Evolutionary conservation across 1,140 invertebrate genomes (phyloP).

Genomic region (Rhizoglyphus robini): DNA sequence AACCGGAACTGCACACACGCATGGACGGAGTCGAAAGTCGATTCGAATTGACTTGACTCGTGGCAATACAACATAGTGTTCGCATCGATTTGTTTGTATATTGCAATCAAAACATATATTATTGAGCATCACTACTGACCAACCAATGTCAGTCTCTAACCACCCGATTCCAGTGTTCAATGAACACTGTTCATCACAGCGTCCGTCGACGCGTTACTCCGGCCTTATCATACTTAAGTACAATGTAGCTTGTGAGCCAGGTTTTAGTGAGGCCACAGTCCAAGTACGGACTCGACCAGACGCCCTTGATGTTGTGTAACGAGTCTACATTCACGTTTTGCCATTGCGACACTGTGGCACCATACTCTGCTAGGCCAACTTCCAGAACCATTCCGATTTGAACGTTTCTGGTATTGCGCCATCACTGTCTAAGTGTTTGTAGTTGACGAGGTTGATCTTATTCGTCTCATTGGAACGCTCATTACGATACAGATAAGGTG

Average conservation of each 20-base stretch:
- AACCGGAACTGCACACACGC: no score
- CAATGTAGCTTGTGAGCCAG: conserved; percentile 87
- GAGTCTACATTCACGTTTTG: background rate
- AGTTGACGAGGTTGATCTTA: background rate
- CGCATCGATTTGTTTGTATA: no score
- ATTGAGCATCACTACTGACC: no score
- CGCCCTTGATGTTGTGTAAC: conserved; percentile 46
- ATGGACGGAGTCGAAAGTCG: no score
- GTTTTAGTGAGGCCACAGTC: conserved; percentile 60
- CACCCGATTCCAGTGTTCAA: no score
- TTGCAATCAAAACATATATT: no score
- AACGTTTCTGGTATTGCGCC: background rate
- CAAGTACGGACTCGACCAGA: conserved; percentile 83
- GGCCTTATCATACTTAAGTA: no score
- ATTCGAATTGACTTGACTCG: no score
- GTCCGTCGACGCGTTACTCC: no score
- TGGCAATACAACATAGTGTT: no score
- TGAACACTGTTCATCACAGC: no score
- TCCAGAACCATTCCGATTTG: conserved; percentile 17
- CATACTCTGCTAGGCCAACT: background rate
- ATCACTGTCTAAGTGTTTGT: conserved; percentile 2
- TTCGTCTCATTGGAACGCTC: conserved; percentile 7
- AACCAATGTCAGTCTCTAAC: no score
- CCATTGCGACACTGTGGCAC: background rate
- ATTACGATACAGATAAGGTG: conserved; percentile 22